Base-by-base conservation (phyloP, 2,888 invertebrate genomes). In the Catocala nupta region DNA sequence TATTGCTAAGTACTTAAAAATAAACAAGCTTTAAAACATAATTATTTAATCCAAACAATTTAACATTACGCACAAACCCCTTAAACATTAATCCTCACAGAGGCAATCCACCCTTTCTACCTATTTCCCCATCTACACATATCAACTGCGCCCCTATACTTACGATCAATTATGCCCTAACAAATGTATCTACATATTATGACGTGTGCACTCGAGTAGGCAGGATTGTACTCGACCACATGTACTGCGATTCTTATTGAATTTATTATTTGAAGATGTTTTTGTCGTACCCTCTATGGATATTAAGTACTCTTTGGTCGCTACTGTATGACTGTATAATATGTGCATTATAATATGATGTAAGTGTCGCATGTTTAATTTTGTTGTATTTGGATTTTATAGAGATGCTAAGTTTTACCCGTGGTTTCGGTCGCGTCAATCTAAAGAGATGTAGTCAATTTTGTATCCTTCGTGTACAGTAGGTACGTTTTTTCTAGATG, bases 261-360 rank as follows among this genome's bases (percentile, higher is more conserved):
- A 91, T 89, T 89, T 86, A 83, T 89, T 88, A 82, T 84, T 81
- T 87, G 82, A 83, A 90, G 89, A 89, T 88, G 89, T 90, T 89
- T 87, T 89, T 83, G 77, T 85, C 80, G 69, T 75, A 71, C 67
- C 63, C 57, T 57, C 62, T 66, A 67, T 67, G 62, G 60, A 56
- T 44, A 64, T 70, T 73, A 73, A 82, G 83, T 73, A 71, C 77
- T 63, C 66, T 77, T 66, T 54, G 59, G 44, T 42, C 34, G 65
- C 61, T 69, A 68, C 78, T 71, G 75, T 68, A 55, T 45, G 54
- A 59, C 57, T 66, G 65, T 67, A 66, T 68, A 60, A 58, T 48
- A 13, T 48, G 59, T 76, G 65, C 65, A 55, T 9, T 25, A 45
- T 39, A 36, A 33, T 50, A 7, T 55, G 44, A 58, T 61, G 53